Conservation (phyloP, 2,797 vertebrate genomes). For the Hemitrygon akajei region DNA sequence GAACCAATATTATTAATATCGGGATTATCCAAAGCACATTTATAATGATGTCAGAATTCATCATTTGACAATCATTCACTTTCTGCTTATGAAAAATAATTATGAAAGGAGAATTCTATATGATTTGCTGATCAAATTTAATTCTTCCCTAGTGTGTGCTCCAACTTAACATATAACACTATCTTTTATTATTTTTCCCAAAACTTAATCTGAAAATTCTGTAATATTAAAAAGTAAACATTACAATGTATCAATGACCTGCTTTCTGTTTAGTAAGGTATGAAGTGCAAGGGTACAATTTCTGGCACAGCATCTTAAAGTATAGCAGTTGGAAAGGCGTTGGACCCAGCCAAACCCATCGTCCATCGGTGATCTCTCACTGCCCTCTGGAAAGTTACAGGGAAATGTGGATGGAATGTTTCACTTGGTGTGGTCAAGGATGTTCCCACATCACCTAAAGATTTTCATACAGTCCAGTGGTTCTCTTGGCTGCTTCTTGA, state of each 20-base stretch:
- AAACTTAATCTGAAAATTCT: not conserved
- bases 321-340: no score
- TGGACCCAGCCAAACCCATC: no score
- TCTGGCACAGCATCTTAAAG: no score
- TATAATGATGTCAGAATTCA: conserved; percentile 26
- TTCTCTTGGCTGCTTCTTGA: no score
- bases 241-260: no score
- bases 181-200: not conserved
- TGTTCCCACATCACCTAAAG: no score
- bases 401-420: no score
- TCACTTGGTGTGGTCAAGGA: no score
- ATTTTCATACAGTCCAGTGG: no score
- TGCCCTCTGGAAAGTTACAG: no score
- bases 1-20: conserved; percentile 6
- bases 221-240: not conserved
- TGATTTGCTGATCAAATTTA: not conserved
- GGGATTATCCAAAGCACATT: not conserved
- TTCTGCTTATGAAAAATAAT: not conserved
- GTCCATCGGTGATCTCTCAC: no score
- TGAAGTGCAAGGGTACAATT: not conserved
- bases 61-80: not conserved
- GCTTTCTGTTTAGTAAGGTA: not conserved
- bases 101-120: not conserved
- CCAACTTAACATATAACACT: not conserved
- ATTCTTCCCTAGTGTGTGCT: not conserved